Conservation (phyloP, 2,888 invertebrate species). For the Chrysolina americana region DNA sequence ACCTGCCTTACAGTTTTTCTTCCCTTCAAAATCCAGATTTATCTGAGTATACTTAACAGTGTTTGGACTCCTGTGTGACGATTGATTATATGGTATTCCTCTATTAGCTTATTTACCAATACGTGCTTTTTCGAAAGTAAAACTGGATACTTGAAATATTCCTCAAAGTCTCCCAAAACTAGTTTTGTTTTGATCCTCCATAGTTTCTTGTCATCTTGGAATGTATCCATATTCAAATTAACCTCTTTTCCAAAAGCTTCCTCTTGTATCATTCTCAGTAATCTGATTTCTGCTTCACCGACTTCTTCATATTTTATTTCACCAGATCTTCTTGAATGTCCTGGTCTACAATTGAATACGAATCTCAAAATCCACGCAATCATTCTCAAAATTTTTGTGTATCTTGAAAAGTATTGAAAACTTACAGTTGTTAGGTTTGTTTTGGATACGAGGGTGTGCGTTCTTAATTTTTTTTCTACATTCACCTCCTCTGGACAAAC, state of each 20-base stretch:
- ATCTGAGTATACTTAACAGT: no score
- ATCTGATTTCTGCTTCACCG: no score
- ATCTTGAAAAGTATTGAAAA: not conserved
- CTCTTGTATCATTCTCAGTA: conserved; percentile 12
- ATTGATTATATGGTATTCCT: no score
- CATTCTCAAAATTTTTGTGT: no score
- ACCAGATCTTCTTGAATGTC: not conserved
- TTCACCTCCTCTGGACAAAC: not conserved
- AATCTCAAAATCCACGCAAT: not conserved
- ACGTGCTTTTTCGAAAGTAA: no score
- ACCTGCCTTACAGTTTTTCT: no score
- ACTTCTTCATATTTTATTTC: not conserved
- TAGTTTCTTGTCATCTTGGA: no score
- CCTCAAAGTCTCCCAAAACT: not conserved
- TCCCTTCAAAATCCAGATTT: no score
- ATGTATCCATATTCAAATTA: not conserved
- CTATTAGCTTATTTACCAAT: no score
- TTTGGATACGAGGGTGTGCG: not conserved
- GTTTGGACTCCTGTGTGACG: no score
- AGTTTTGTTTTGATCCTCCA: no score
- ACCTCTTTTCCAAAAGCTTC: conserved; percentile 4
- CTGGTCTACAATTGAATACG: not conserved
- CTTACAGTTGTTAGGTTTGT: no score
- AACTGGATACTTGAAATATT: not conserved
- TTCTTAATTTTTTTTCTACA: not conserved